phyloP scores from a whole-genome alignment of 1,140 invertebrate genomes.

The Rhynchophorus ferrugineus region DNA sequence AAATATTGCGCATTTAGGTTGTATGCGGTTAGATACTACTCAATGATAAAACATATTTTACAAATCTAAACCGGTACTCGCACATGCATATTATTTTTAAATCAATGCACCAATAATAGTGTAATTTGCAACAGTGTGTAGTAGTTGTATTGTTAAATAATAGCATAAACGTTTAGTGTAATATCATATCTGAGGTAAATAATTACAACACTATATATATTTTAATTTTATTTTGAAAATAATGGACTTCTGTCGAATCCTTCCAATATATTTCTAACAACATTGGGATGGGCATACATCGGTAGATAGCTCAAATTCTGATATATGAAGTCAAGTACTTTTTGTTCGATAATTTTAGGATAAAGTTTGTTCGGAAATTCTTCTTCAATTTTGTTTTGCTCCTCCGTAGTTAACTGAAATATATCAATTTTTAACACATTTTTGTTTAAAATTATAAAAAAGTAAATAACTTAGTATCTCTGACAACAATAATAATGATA shows the following conservation, averaged over 20 bases:
- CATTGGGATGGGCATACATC: slow-evolving; percentile 35
- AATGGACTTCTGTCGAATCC: slow-evolving; percentile 34
- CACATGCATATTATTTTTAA: too few relatives aligned
- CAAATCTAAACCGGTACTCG: too few relatives aligned
- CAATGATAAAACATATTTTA: too few relatives aligned
- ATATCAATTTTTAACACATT: background rate
- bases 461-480: background rate
- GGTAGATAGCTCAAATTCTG: slow-evolving; percentile 29
- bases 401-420: slow-evolving; percentile 21
- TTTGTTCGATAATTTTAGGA: slow-evolving; percentile 28
- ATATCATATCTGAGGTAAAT: too few relatives aligned
- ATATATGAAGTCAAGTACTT: slow-evolving; percentile 33
- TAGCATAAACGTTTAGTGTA: too few relatives aligned
- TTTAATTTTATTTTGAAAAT: slow-evolving; percentile 27
- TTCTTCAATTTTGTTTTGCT: slow-evolving; percentile 21
- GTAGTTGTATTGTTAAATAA: too few relatives aligned
- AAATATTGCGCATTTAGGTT: too few relatives aligned
- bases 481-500: too few relatives aligned
- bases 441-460: background rate
- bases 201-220: too few relatives aligned
- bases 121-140: too few relatives aligned
- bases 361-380: slow-evolving; percentile 27
- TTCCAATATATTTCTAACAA: slow-evolving; percentile 29
- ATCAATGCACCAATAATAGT: too few relatives aligned
- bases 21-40: too few relatives aligned